These are phyloP conservation scores for Dendrocincla tyrannina DNA, from an alignment of 2,797 vertebrate genomes.

Conservation along the genomic window DNA sequence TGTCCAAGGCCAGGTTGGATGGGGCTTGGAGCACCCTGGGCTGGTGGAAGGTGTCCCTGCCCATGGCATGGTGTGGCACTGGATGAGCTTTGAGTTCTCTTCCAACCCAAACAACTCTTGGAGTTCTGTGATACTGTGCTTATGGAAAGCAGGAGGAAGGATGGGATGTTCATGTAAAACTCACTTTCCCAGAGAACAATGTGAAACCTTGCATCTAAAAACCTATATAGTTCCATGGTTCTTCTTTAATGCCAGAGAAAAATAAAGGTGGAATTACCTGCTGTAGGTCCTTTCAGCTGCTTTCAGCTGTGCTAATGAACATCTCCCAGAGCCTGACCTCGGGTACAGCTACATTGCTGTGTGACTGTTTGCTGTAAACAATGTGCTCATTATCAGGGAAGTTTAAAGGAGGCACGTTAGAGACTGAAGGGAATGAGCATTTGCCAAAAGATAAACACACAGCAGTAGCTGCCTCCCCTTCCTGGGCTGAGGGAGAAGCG, in stretches of 20 bases:
- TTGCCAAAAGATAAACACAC: background rate
- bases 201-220: background rate
- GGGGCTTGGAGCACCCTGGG: background rate
- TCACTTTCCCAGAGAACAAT: background rate
- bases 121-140: background rate
- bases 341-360: background rate
- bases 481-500: background rate
- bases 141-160: background rate
- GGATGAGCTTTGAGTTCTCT: background rate
- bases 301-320: background rate
- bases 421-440: background rate
- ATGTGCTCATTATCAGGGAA: background rate
- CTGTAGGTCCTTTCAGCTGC: background rate
- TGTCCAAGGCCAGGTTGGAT: fast-evolving
- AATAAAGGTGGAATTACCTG: background rate
- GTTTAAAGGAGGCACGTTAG: background rate
- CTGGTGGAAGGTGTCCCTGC: background rate
- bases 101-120: background rate
- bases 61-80: background rate
- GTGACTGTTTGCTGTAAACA: conserved; percentile 25
- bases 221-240: background rate
- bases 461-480: background rate
- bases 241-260: background rate
- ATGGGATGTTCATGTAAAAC: background rate
- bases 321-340: background rate